Base-by-base conservation (phyloP, 2,113 vertebrate species). In the Tringa solitaria region DNA sequence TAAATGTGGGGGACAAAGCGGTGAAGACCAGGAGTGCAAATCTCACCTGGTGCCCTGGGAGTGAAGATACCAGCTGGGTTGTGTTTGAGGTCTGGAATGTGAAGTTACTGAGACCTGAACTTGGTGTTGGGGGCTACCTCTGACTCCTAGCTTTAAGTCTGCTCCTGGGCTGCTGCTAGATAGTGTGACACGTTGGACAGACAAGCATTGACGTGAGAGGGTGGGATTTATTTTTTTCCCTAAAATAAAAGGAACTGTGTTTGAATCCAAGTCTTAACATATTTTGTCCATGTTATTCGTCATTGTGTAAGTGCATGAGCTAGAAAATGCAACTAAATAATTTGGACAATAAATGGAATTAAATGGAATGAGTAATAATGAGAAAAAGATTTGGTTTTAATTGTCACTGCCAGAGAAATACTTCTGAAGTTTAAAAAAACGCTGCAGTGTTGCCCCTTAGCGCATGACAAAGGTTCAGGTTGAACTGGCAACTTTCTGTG, bases 391-490 rank as follows among this genome's bases (percentile, higher is more conserved):
- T 50, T 90, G 6, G 7, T 27, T 95, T 87, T 81, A 67, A 35
- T 84, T 87, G 32, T 64, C 6, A 17, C 22, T 87, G n/a, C 37
- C 18, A 28, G 54, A 86, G 5, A 83, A 90, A 20, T 75, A 84
- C 18, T 91, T 87, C 7, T 72, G 21, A 76, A 22, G 8, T 80
- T 81, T 59, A 54, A 63, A 80, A 84, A 70, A 48, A 53, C 46
- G 35, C 63, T 74, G 37, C 30, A 15, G 37, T 6, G 21, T 50
- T 75, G 60, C 14, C 69, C 14, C 24, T 86, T n/a, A 63, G 59
- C 0, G 2, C 24, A 3, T 35, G 33, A 64, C 56, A 56, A 0
- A 69, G 51, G 13, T n/a, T 54, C 72, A 86, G 24, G 6, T 7
- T 84, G 65, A 63, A 53, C 27, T 75, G 59, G 39, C 51, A 27